A percentile compares a stretch with the other conserved stretches of the same genome.
Evolutionary conservation across 2,113 vertebrate genomes (phyloP).

Genomic region (Cyprinodon brontotheroides): DNA sequence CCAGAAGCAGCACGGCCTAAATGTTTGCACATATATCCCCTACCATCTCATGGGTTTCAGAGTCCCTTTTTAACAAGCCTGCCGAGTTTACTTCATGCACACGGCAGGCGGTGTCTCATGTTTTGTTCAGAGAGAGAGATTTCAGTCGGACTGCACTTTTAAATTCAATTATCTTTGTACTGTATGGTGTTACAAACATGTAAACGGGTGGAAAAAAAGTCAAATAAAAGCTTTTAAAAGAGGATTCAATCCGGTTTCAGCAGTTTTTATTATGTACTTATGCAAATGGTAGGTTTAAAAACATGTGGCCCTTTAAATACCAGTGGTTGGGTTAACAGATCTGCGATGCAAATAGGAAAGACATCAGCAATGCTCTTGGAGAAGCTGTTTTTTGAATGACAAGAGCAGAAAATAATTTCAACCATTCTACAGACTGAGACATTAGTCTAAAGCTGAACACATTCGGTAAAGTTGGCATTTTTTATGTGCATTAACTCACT

Average conservation of each 20-base stretch:
- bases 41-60: background rate
- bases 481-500: background rate
- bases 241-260: background rate
- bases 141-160: slow-evolving; percentile 60
- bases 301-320: background rate
- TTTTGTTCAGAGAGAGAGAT: slow-evolving; percentile 24
- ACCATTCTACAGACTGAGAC: background rate
- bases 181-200: slow-evolving; percentile 47
- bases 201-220: slow-evolving; percentile 6
- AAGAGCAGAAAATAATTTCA: background rate
- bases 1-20: background rate
- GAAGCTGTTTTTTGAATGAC: too few relatives aligned
- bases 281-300: background rate
- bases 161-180: slow-evolving; percentile 70
- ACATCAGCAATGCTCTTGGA: too few relatives aligned
- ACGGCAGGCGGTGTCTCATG: slow-evolving; percentile 17
- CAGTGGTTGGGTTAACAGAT: background rate
- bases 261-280: background rate
- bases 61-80: slow-evolving; percentile 14
- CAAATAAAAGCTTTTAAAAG: slow-evolving; percentile 50
- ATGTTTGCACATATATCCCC: slow-evolving; percentile 20
- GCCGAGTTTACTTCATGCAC: slow-evolving; percentile 42
- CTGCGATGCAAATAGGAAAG: too few relatives aligned
- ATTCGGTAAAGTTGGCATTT: background rate
- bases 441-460: background rate